Conservation (phyloP, 2,797 vertebrate genomes). For the Erpetoichthys calabaricus region DNA sequence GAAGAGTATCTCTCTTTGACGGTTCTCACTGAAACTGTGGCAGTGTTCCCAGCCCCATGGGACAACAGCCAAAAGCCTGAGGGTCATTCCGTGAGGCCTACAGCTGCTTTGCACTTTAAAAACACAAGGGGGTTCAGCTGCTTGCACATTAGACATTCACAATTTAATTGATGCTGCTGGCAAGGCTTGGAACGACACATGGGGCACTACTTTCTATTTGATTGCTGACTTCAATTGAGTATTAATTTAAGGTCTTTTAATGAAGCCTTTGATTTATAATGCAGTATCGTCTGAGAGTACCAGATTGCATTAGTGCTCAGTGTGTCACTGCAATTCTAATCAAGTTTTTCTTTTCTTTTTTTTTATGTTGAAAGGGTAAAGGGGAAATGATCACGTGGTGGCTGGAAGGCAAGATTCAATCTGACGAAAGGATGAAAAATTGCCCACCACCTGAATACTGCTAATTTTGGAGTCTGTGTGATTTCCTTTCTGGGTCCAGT, state of each 20-base stretch:
- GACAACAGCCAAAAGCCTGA: background rate
- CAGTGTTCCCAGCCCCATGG: background rate
- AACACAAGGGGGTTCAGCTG: conserved; percentile 33
- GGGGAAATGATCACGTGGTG: conserved; percentile 61
- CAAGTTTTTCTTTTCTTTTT: background rate
- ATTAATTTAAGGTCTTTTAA: background rate
- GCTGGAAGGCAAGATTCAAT: conserved; percentile 42
- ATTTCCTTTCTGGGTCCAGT: too few species aligned
- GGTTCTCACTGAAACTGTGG: background rate
- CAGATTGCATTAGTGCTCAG: background rate
- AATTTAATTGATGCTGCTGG: conserved; percentile 36
- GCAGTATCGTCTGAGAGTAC: background rate
- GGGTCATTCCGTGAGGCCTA: conserved; percentile 5
- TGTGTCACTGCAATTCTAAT: conserved; percentile 4
- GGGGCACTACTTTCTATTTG: conserved; percentile 17
- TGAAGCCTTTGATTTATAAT: background rate
- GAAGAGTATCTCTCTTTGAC: too few species aligned
- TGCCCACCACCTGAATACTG: too few species aligned
- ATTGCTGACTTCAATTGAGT: background rate
- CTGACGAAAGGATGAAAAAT: too few species aligned
- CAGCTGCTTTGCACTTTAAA: conserved; percentile 15
- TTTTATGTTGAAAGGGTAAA: conserved; percentile 42
- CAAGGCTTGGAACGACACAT: conserved; percentile 26
- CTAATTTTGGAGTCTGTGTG: too few species aligned
- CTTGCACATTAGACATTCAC: conserved; percentile 18